A percentile compares a stretch with the other conserved stretches of the same genome.
phyloP scores from a whole-genome alignment of 64 coral and sea anemone genomes.

The Cladopsammia gracilis region DNA sequence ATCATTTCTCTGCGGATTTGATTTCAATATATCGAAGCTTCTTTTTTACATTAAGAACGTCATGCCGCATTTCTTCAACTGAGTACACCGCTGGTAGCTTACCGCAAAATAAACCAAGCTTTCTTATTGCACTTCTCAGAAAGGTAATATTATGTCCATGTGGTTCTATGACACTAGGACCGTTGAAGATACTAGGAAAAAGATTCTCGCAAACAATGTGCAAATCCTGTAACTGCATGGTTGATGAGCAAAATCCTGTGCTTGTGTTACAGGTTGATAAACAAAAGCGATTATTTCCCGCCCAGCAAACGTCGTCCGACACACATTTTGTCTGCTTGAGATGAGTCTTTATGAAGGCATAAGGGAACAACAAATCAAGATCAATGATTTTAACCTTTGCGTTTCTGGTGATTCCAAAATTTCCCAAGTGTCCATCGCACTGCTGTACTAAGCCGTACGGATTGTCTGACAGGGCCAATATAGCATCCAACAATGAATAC shows the following conservation, averaged over 20 bases:
- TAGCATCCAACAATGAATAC: conserved; percentile 57
- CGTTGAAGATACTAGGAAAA: conserved; percentile 28
- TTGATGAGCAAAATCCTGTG: conserved; percentile 60
- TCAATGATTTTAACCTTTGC: conserved; percentile 72
- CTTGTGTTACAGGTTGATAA: conserved; percentile 46
- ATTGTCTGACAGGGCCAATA: conserved; percentile 57
- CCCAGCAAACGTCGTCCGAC: conserved; percentile 17
- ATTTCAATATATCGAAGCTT: not conserved
- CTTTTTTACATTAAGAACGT: conserved; percentile 4
- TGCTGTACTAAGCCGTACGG: conserved; percentile 72
- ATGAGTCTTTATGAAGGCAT: not conserved
- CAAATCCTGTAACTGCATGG: conserved; percentile 46
- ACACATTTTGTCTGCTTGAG: conserved; percentile 33
- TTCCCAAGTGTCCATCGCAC: conserved; percentile 83
- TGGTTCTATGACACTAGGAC: not conserved
- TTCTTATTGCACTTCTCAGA: not conserved
- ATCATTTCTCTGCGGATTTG: not conserved
- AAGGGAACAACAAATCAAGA: conserved; percentile 65
- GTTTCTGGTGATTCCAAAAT: conserved; percentile 78
- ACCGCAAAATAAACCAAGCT: conserved; percentile 11
- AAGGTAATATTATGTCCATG: not conserved
- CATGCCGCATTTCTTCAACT: not conserved
- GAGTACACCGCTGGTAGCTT: conserved; percentile 26
- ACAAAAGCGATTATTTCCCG: conserved; percentile 17
- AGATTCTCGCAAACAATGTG: conserved; percentile 59